A percentile compares a stretch with the other conserved stretches of the same genome.
phyloP scores from a whole-genome alignment of 2,888 invertebrate genomes.

The Pseudanteris insignis region DNA sequence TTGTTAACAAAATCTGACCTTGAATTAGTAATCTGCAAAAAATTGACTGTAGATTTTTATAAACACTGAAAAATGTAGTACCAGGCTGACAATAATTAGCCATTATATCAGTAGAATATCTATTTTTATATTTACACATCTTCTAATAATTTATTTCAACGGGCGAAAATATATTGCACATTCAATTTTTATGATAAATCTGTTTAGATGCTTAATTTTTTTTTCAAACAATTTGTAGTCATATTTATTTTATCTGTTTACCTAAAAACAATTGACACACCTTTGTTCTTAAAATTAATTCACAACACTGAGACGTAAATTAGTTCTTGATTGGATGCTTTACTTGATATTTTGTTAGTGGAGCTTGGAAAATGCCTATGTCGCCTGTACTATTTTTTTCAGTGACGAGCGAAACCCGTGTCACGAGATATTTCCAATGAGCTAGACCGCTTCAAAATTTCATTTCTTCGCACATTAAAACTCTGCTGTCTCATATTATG shows the following conservation, averaged over 20 bases:
- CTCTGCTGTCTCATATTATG: conserved; percentile 41
- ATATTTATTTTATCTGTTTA: conserved; percentile 20
- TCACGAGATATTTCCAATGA: conserved; percentile 49
- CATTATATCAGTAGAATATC: neutral
- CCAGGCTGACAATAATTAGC: conserved; percentile 36
- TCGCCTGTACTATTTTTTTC: conserved; percentile 45
- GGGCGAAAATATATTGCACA: too few relatives aligned
- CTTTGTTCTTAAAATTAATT: too few relatives aligned
- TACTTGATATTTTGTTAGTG: conserved; percentile 36
- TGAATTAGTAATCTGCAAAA: too few relatives aligned
- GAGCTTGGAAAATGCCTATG: conserved; percentile 38
- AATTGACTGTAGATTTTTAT: too few relatives aligned
- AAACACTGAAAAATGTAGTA: conserved; percentile 40
- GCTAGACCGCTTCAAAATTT: conserved; percentile 53
- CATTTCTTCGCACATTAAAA: conserved; percentile 38
- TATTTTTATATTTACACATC: too few relatives aligned
- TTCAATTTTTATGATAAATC: too few relatives aligned
- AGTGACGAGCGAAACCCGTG: conserved; percentile 42
- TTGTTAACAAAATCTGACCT: too few relatives aligned
- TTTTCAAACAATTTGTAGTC: conserved; percentile 18
- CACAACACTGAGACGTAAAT: too few relatives aligned
- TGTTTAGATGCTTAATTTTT: conserved; percentile 2
- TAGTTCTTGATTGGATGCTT: too few relatives aligned
- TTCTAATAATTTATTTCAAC: too few relatives aligned
- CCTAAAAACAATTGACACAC: conserved; percentile 26